Base-by-base conservation (phyloP, 2,113 vertebrate genomes). In the Gallinago paraguaiae region DNA sequence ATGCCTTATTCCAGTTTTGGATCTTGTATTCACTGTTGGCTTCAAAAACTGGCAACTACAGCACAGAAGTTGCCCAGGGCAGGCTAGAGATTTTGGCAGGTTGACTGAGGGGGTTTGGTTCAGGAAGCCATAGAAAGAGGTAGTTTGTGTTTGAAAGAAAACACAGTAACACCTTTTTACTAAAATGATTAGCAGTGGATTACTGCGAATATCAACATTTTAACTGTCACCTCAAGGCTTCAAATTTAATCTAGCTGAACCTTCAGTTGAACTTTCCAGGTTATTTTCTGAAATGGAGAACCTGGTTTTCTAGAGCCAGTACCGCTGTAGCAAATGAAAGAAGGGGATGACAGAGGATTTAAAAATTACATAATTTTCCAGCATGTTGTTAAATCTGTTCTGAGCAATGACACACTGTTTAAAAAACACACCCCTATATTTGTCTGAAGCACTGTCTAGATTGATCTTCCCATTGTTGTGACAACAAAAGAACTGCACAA, bases 401-500 rank as follows among this genome's bases (percentile, higher is more conserved):
- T 41, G 43, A 91, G 57, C 50, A 93, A 25, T 59, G 68, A 74
- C 61, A 86, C 43, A 33, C 16, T 35, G n/a, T 74, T 84, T 17
- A 27, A 77, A 94, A 78, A 69, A 87, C 13, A 13, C 86, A 68
- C 57, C 41, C 67, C 81, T 89, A 3, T 82, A 90, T 94, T 91
- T 95, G 41, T 90, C 39, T 89, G 80, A 89, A 80, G 41, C 37
- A 57, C 67, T 61, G n/a, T 45, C 31, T 87, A 92, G 67, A 65
- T 92, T 88, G 60, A 80, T 90, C 70, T 90, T 82, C 50, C 53
- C 5, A 1, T 61, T 94, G 69, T 79, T 95, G 86, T 85, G 63
- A 85, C 87, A 96, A 95, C 84, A 80, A 54, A 91, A 76, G 64
- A 91, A 20, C 74, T 72, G 59, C 75, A 93, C 59, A 71, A 69